Conservation (phyloP, 1,140 invertebrate species). For the Whitmania pigra region DNA sequence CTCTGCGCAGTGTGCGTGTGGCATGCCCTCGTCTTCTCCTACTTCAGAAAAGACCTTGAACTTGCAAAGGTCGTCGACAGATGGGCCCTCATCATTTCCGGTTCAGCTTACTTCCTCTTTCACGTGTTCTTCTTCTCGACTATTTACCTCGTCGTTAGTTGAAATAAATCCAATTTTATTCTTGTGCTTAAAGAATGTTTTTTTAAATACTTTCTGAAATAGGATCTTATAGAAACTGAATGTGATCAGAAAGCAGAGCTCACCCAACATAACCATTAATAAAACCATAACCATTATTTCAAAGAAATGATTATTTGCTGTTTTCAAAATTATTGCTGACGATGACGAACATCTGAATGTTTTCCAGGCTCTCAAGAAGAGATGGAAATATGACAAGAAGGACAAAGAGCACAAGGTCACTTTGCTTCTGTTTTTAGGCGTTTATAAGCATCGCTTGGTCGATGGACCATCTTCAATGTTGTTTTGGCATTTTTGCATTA, state of each 20-base stretch:
- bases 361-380: constrained; percentile 22
- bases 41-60: constrained; percentile 17
- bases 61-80: constrained; percentile 17
- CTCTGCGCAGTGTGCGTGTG: constrained; percentile 27
- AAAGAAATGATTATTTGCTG: neutral
- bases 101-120: constrained; percentile 23
- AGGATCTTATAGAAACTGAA: too few relatives aligned
- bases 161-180: neutral
- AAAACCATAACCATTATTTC: too few relatives aligned
- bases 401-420: constrained; percentile 23
- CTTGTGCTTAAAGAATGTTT: too few relatives aligned
- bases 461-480: too few relatives aligned
- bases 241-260: too few relatives aligned
- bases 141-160: constrained; percentile 23
- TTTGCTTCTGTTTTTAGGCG: neutral
- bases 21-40: constrained; percentile 41
- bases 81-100: constrained; percentile 22
- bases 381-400: constrained; percentile 24
- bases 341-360: too few relatives aligned
- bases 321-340: neutral
- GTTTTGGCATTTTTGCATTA: too few relatives aligned
- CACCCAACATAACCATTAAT: too few relatives aligned
- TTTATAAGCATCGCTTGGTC: too few relatives aligned
- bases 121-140: constrained; percentile 23
- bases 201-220: constrained; percentile 4